Conservation (phyloP, 2,113 vertebrate species). For the Axis porcinus region DNA sequence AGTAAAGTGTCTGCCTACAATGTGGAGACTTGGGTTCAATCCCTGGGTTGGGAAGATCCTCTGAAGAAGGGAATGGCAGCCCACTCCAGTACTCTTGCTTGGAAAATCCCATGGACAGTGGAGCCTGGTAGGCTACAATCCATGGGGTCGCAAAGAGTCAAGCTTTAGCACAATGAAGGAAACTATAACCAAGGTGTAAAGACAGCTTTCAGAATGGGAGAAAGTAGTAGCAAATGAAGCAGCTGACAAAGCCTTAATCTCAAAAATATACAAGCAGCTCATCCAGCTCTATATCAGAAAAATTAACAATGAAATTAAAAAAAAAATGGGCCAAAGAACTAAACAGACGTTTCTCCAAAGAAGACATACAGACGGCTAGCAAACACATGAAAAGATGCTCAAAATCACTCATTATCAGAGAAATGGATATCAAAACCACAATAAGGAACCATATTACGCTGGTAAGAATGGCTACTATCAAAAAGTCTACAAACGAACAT, state of each 20-base stretch:
- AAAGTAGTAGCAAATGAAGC: background rate
- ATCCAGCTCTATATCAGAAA: background rate
- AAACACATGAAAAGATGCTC: background rate
- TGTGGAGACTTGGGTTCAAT: too few species aligned
- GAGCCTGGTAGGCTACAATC: too few species aligned
- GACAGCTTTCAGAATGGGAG: background rate
- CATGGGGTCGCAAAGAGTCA: background rate
- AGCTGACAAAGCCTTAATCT: background rate
- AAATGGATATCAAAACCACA: background rate
- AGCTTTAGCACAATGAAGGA: background rate
- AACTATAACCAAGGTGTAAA: background rate
- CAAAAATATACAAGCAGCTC: background rate
- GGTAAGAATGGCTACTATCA: background rate
- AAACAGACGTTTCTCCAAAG: background rate
- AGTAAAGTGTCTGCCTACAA: too few species aligned
- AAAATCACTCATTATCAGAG: background rate
- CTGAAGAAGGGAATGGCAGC: too few species aligned
- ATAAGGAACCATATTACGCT: background rate
- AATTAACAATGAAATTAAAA: background rate
- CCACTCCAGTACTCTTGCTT: too few species aligned
- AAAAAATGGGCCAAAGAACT: background rate
- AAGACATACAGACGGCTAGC: rapidly evolving
- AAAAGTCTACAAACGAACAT: background rate
- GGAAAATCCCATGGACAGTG: too few species aligned
- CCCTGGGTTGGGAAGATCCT: too few species aligned